Evolutionary conservation across 2,797 vertebrate species (phyloP).

Genomic region (Pangasius mekongensis): DNA sequence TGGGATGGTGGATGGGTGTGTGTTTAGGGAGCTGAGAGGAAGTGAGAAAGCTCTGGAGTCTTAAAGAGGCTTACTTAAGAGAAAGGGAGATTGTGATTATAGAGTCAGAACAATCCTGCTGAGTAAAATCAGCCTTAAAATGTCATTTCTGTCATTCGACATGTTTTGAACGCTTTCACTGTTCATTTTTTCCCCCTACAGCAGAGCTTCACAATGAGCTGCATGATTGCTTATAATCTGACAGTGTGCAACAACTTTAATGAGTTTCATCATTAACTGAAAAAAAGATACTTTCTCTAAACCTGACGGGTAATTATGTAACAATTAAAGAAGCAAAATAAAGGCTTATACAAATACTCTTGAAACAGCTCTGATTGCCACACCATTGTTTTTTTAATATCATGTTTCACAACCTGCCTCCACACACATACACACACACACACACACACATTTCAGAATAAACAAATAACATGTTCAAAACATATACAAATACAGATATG

Average conservation of each 20-base stretch:
- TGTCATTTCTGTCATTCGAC: conserved; percentile 1
- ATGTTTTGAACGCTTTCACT: not conserved
- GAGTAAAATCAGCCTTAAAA: conserved; percentile 28
- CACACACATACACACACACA: not conserved
- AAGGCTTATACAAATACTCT: not conserved
- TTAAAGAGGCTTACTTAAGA: not conserved
- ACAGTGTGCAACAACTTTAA: conserved; percentile 8
- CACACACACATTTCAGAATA: not conserved
- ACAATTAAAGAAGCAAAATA: not conserved
- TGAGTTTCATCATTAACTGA: conserved; percentile 8
- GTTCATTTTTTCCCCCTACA: not conserved
- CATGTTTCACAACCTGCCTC: not conserved
- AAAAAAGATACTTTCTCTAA: not conserved
- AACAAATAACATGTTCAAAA: not conserved
- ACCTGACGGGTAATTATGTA: not conserved
- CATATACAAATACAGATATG: not conserved
- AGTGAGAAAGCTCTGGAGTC: not conserved
- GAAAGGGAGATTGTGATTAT: conserved; percentile 30
- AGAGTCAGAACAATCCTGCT: conserved; percentile 20
- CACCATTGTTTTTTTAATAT: not conserved
- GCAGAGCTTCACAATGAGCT: not conserved
- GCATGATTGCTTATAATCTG: conserved; percentile 3
- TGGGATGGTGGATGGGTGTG: not conserved
- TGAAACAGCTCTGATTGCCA: not conserved
- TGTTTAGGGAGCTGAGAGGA: not conserved